Evolutionary conservation across 2,797 vertebrate genomes (phyloP).

Genomic region (Hemitrygon akajei): DNA sequence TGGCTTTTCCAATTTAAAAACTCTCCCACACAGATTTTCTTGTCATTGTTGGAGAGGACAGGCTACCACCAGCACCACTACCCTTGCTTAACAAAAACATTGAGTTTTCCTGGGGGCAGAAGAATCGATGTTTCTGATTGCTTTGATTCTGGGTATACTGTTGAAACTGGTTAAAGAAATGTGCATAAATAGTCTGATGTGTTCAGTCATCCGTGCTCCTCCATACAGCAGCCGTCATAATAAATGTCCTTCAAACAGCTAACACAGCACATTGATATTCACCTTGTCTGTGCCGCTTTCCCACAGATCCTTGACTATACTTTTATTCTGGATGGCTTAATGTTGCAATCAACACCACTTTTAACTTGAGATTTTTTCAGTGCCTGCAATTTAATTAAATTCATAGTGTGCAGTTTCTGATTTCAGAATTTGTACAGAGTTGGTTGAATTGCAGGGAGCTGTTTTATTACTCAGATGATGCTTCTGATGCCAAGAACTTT

Average conservation of each 20-base stretch:
- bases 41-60: too few relatives aligned
- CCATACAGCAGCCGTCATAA: not conserved
- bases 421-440: not conserved
- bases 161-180: not conserved
- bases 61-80: too few relatives aligned
- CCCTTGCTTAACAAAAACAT: not conserved
- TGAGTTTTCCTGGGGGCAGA: not conserved
- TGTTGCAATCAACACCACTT: conserved; percentile 18
- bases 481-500: not conserved
- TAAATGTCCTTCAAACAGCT: not conserved
- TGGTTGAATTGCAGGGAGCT: not conserved
- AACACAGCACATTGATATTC: not conserved
- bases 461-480: not conserved
- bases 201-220: not conserved
- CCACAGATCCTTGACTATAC: not conserved
- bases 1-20: too few relatives aligned
- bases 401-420: not conserved
- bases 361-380: not conserved
- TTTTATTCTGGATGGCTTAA: conserved; percentile 1
- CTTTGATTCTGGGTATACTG: not conserved
- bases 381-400: conserved; percentile 15
- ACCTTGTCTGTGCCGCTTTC: not conserved
- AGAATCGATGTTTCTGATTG: not conserved
- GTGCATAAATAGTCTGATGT: not conserved
- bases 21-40: too few relatives aligned